Evolutionary conservation across 2,113 vertebrate species (phyloP), one percentile per base, ranked within the genome.

Genomic region (Phoxinus phoxinus): DNA sequence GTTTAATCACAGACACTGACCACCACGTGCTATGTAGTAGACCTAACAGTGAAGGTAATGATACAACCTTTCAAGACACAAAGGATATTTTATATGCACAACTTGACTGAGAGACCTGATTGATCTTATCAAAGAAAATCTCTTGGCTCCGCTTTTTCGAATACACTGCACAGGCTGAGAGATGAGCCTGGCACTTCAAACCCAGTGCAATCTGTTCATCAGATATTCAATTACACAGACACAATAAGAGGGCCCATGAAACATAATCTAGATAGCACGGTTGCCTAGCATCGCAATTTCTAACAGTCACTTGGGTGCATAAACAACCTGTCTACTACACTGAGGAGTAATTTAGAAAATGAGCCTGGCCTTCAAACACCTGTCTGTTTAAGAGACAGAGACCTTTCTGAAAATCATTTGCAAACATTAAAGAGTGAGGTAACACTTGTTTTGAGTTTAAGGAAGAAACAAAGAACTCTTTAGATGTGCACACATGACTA

Each of bases 241-340:
- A 86, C 84, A 86, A 86, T 81, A 74, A 71, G 53, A 79, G 65
- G 21, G 76, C 65, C 81, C 65, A 72, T 85, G 88, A 86, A 85
- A 89, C 48, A 83, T 44, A 44, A 90, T 77, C 86, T 71, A 53
- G 84, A 69, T 69, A 76, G 81, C 83, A 73, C 61, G 10, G 89
- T 85, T 89, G 89, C 89, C 86, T 85, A 83, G 87, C 87, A 89
- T 63, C 27, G 12, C 51, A 51, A 51, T 58, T 83, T 37, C 84
- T 78, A 72, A 81, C 65, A 75, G 56, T 87, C 86, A 78, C 61
- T 37, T 78, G 75, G 48, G 84, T 71, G 76, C 84, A 84, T 82
- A 72, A 21, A 46, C 85, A 89, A 63, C 59, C 85, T 69, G 83
- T 87, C 41, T 65, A 35, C 41, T 65, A 35, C 77, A 69, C 80